Conservation (phyloP, 2,888 invertebrate genomes). For the Linyphia triangularis region DNA sequence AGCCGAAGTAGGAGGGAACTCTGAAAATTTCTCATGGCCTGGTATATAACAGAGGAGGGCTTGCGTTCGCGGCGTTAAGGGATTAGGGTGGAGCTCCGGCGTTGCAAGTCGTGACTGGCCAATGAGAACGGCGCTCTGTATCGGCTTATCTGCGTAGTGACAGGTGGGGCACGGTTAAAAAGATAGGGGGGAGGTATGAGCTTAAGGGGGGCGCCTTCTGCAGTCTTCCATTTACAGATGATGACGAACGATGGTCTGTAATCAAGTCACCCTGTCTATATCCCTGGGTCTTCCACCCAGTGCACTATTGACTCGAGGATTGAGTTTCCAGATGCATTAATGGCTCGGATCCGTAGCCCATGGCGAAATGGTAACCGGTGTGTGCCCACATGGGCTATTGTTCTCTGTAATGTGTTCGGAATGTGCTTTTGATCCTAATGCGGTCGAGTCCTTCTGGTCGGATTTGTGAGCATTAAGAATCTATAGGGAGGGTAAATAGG, state of each 20-base stretch:
- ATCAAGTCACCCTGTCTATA: constrained; percentile 72
- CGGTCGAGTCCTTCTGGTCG: not conserved
- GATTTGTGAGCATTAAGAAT: too few relatives aligned
- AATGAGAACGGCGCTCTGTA: constrained; percentile 70
- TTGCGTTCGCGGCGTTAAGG: constrained; percentile 51
- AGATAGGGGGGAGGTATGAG: constrained; percentile 23
- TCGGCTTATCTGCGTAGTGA: constrained; percentile 75
- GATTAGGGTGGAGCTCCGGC: constrained; percentile 73
- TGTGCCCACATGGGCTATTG: not conserved
- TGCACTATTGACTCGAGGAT: constrained; percentile 70
- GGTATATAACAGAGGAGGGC: constrained; percentile 12
- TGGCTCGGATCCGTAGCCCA: constrained; percentile 42
- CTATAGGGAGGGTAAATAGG: too few relatives aligned
- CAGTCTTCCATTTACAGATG: constrained; percentile 70
- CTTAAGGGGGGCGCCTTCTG: constrained; percentile 21
- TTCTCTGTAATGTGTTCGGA: not conserved
- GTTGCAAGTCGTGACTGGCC: constrained; percentile 71
- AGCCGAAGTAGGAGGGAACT: constrained; percentile 30
- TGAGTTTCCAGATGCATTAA: constrained; percentile 69
- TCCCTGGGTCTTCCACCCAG: constrained; percentile 29
- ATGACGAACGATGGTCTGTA: constrained; percentile 75
- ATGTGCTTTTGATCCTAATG: too few relatives aligned
- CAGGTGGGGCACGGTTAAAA: constrained; percentile 72
- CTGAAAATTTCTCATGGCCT: constrained; percentile 54
- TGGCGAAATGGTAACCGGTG: constrained; percentile 40